Conservation (phyloP, 2,113 vertebrate genomes). For the Gasterosteus nipponicus region DNA sequence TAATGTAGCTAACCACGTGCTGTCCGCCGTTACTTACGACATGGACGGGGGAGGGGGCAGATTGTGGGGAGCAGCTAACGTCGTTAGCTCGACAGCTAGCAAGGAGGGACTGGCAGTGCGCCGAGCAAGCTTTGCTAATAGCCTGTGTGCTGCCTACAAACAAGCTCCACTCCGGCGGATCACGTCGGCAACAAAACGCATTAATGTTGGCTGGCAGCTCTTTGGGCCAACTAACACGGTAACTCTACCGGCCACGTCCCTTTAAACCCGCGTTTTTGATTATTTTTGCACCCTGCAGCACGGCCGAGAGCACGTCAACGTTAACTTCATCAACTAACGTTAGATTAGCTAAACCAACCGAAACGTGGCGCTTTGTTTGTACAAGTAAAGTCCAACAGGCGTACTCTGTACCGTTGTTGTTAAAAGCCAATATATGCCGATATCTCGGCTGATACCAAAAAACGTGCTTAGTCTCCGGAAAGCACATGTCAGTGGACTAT, state of each 20-base stretch:
- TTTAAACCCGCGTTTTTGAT: background rate
- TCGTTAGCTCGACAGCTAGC: slow-evolving; percentile 33
- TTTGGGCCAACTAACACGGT: background rate
- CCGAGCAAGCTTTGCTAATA: slow-evolving; percentile 5
- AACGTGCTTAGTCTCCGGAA: slow-evolving; percentile 72
- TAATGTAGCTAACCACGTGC: slow-evolving; percentile 75
- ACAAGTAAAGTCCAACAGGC: no score
- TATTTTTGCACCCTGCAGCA: no score
- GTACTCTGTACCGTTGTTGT: no score
- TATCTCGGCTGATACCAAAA: slow-evolving; percentile 51
- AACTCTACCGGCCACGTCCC: background rate
- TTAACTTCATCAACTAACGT: slow-evolving; percentile 23
- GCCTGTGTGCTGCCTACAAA: slow-evolving; percentile 34
- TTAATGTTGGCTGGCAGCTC: background rate
- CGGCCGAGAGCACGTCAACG: background rate
- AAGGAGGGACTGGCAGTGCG: background rate
- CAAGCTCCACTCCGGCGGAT: background rate
- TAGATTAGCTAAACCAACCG: no score
- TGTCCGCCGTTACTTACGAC: slow-evolving; percentile 60
- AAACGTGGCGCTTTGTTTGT: background rate
- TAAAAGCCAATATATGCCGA: background rate
- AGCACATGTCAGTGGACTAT: slow-evolving; percentile 73
- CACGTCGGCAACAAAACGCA: background rate
- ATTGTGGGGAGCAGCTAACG: slow-evolving; percentile 38
- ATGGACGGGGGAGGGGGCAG: slow-evolving; percentile 57